Base-by-base conservation (phyloP, 2,888 invertebrate species). In the Scaptomyza reducta region DNA sequence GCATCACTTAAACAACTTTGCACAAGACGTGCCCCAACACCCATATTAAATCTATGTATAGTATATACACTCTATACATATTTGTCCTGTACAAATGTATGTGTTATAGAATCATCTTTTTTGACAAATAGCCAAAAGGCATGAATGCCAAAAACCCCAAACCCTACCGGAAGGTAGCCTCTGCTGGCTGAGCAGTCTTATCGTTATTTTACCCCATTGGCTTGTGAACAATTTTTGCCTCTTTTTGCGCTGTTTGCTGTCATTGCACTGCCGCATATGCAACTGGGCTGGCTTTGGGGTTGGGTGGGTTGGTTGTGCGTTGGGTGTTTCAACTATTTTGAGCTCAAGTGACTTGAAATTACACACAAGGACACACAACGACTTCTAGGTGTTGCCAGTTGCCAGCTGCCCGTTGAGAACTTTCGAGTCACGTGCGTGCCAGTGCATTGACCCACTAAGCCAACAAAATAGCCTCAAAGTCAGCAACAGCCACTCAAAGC, bases 81-180 rank as follows among this genome's bases (percentile, higher is more conserved):
- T 55, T 22, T 49, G 11, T 54, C 13, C 16, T 16, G 16, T 3
- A 16, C 10, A 40, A n/a, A n/a, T 61, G 33, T 49, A 56, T 51
- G 31, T 51, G 31, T 55, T 29, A 31, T 13, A 25, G 63, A 38
- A 58, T 61, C 16, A 70, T 61, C 64, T 87, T 75, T 75, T 80
- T 87, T 82, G 81, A 84, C 87, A 82, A 82, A 87, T 84, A 76
- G 78, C 75, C 78, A 84, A 87, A 84, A 81, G 81, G 63, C 73
- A 67, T 84, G 72, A 84, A 75, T 65, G 70, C 54, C 60, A 41
- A 41, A 42, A 41, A 42, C 51, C 9, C 53, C 51, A 66, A 68
- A 14, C 49, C 41, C 62, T 46, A 55, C 82, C 82, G 82, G 73
- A 87, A 81, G 82, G 62, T 66, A 72, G 61, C 49, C 77, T 53